Percentiles rank a stretch among this genome's conserved stretches.
Conservation (phyloP, 2,888 invertebrate genomes). For the Plagodis dolabraria region DNA sequence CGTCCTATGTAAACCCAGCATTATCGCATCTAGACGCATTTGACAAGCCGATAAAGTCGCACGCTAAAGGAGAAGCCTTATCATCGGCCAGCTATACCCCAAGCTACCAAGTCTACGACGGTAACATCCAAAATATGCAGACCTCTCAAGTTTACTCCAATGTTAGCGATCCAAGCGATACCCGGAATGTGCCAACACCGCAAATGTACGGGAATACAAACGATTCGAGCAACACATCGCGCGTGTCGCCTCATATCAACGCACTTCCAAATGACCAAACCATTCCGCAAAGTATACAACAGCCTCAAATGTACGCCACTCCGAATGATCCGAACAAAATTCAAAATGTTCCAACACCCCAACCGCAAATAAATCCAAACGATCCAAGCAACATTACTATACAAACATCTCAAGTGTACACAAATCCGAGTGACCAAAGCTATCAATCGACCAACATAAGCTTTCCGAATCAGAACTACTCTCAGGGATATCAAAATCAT, state of each 20-base stretch:
- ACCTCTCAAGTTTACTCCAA: conserved; percentile 31
- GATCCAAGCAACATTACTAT: conserved; percentile 20
- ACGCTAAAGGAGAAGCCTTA: conserved; percentile 72
- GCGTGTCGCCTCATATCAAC: conserved; percentile 12
- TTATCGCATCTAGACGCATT: conserved; percentile 63
- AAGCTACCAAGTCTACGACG: conserved; percentile 44
- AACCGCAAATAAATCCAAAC: conserved; percentile 6
- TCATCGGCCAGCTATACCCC: conserved; percentile 49
- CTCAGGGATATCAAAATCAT: conserved; percentile 78
- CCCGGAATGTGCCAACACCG: conserved; percentile 27
- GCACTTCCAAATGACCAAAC: conserved; percentile 5
- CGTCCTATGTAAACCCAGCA: conserved; percentile 43
- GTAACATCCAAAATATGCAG: conserved; percentile 23
- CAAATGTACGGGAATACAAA: conserved; percentile 26
- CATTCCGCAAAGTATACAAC: conserved; percentile 15
- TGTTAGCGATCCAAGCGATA: conserved; percentile 8
- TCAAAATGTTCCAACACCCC: conserved; percentile 25
- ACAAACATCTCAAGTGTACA: conserved; percentile 16
- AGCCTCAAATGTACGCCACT: conserved; percentile 9
- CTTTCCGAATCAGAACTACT: conserved; percentile 34
- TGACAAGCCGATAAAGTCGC: conserved; percentile 77
- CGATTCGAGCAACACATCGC: conserved; percentile 15
- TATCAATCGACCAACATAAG: conserved; percentile 47
- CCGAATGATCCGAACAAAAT: conserved; percentile 14
- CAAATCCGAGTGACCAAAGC: conserved; percentile 41